Base-by-base conservation (phyloP, 92 coral and sea anemone genomes). In the Phenganax stokvisi region DNA sequence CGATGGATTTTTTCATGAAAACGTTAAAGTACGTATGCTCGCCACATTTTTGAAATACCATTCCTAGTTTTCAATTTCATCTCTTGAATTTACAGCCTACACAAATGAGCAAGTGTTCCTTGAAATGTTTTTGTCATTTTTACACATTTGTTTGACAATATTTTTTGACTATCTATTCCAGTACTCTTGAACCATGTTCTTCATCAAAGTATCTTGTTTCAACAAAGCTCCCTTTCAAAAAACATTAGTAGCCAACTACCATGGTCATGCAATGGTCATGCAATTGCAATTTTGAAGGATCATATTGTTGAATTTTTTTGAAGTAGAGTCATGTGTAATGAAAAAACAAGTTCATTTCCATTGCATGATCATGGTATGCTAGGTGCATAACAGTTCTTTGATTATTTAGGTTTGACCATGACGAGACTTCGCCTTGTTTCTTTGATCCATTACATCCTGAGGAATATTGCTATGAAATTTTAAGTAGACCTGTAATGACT, bases 371-470 rank as follows among this genome's bases (percentile, higher is more conserved):
- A 37, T 37, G 47, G 47, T 5, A 37, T 37, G 2, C 5, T 37
- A 37, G 47, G 47, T 37, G 0, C 0, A 37, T 37, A 37, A 37
- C 47, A 37, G 3, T 37, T 2, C 2, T 0, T 37, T 73, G 9
- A 9, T n/a, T 12, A 56, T 31, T 9, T 56, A 93, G 98, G 78
- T 93, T 88, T 58, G 87, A 91, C 75, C 57, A 83, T 58, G 98
- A 93, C 66, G 98, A 93, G 71, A 91, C 97, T 0, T 91, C 98
- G 6, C 98, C 98, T 17, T 78, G 88, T 76, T 62, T 87, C 63
- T 93, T 91, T 91, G 98, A 93, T 59, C 98, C 98, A 6, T 81
- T 91, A 76, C 89, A 90, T 51, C 91, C 93, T 28, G 98, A 93
- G 57, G 97, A 91, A 75, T 93, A 91, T 64, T 92, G 90, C 85